Conservation (phyloP, 2,797 vertebrate genomes). For the Onychomys leucogaster region DNA sequence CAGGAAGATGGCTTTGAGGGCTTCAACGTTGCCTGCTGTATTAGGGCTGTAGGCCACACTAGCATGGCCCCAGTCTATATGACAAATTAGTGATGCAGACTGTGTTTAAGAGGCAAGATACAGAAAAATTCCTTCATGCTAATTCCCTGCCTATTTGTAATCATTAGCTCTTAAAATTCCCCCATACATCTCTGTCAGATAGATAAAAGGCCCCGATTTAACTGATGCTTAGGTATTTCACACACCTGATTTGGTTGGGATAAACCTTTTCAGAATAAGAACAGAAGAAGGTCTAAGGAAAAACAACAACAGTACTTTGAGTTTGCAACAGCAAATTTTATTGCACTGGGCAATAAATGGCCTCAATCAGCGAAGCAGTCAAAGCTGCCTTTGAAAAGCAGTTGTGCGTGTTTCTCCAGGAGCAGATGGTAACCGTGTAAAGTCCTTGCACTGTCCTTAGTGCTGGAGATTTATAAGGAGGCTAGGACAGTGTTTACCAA, state of each 20-base stretch:
- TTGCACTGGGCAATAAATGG: slow-evolving; percentile 84
- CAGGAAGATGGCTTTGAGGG: slow-evolving; percentile 79
- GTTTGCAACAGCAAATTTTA: slow-evolving; percentile 83
- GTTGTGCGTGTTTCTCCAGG: slow-evolving; percentile 75
- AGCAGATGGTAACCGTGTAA: slow-evolving; percentile 65
- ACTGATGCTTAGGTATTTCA: slow-evolving; percentile 83
- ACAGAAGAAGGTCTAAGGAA: slow-evolving; percentile 77
- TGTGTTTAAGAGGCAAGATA: slow-evolving; percentile 82
- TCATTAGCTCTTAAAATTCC: slow-evolving; percentile 86
- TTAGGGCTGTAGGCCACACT: slow-evolving; percentile 69
- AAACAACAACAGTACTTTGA: slow-evolving; percentile 66
- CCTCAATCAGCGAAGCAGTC: slow-evolving; percentile 81
- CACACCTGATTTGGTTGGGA: slow-evolving; percentile 87
- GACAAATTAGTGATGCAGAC: slow-evolving; percentile 81
- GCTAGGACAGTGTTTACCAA: slow-evolving; percentile 82
- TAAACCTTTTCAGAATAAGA: slow-evolving; percentile 82
- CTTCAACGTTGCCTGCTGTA: slow-evolving; percentile 75
- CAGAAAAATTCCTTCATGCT: slow-evolving; percentile 84
- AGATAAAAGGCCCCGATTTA: slow-evolving; percentile 86
- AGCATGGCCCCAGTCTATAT: slow-evolving; percentile 71
- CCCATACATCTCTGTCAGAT: slow-evolving; percentile 86
- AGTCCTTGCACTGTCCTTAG: slow-evolving; percentile 64
- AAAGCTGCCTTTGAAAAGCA: slow-evolving; percentile 73
- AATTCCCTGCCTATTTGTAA: slow-evolving; percentile 87
- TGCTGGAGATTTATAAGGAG: slow-evolving; percentile 83